A percentile compares a stretch with the other conserved stretches of the same genome.
phyloP scores from a whole-genome alignment of 2,888 invertebrate species.

The Torymus texanus region DNA sequence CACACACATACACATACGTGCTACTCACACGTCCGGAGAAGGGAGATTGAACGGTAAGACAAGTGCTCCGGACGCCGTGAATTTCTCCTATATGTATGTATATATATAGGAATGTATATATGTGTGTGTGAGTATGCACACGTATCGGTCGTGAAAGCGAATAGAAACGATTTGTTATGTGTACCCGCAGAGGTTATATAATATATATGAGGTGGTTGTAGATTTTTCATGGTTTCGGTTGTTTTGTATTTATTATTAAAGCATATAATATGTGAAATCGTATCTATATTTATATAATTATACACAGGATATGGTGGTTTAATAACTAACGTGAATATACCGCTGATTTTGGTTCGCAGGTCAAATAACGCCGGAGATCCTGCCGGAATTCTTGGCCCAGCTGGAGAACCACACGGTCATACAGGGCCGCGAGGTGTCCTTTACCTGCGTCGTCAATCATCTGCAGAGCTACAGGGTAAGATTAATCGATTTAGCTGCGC shows the following conservation, averaged over 20 bases:
- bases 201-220: too few relatives aligned
- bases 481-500: constrained; percentile 28
- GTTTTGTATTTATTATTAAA: too few relatives aligned
- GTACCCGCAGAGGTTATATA: too few relatives aligned
- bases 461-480: constrained; percentile 89
- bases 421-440: constrained; percentile 90
- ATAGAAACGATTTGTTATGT: too few relatives aligned
- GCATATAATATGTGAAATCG: too few relatives aligned
- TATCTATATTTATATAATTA: not conserved
- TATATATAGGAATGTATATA: not conserved
- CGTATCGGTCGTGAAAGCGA: too few relatives aligned
- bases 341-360: constrained; percentile 75
- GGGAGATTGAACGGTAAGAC: constrained; percentile 45
- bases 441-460: constrained; percentile 93
- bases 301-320: constrained; percentile 7
- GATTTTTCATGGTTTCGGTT: too few relatives aligned
- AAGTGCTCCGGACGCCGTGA: constrained; percentile 6
- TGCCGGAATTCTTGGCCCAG: constrained; percentile 88
- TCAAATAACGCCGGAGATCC: constrained; percentile 82
- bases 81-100: not conserved
- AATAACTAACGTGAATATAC: not conserved
- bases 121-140: not conserved
- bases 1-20: constrained; percentile 8
- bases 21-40: not conserved
- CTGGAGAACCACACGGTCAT: constrained; percentile 91